phyloP scores from a whole-genome alignment of 2,888 invertebrate species.

The Pterobdella sp. region DNA sequence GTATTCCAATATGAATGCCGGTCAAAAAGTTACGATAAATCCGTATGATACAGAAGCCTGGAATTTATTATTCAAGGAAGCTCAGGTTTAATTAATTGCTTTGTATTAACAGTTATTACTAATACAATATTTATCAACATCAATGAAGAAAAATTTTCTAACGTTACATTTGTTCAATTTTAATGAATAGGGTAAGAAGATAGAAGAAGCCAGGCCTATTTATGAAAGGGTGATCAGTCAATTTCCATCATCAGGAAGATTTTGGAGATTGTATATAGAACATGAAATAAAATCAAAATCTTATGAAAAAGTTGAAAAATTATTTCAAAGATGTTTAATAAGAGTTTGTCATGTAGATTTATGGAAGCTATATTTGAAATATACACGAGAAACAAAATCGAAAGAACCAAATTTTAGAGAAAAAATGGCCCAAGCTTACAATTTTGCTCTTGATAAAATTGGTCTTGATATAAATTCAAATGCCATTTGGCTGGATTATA shows the following conservation, averaged over 20 bases:
- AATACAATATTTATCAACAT: too few species aligned
- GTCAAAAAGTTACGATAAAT: conserved; percentile 66
- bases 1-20: conserved; percentile 54
- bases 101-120: too few species aligned
- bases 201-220: conserved; percentile 76
- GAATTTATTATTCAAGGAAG: conserved; percentile 88
- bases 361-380: conserved; percentile 93
- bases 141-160: too few species aligned
- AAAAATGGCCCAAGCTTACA: conserved; percentile 98
- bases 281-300: conserved; percentile 82
- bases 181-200: conserved; percentile 50
- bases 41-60: conserved; percentile 94
- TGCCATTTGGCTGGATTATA: conserved; percentile 95
- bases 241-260: conserved; percentile 91
- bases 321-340: conserved; percentile 94
- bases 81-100: conserved; percentile 59
- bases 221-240: conserved; percentile 88
- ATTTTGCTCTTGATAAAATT: conserved; percentile 96
- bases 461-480: conserved; percentile 96
- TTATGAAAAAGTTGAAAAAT: conserved; percentile 96
- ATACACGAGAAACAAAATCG: conserved; percentile 81
- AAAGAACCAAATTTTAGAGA: conserved; percentile 62
- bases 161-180: neutral
- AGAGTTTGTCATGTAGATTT: conserved; percentile 97
- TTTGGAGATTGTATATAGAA: conserved; percentile 84